Conservation (phyloP, 2,888 invertebrate species). For the Drosophila pseudotalamancana region DNA sequence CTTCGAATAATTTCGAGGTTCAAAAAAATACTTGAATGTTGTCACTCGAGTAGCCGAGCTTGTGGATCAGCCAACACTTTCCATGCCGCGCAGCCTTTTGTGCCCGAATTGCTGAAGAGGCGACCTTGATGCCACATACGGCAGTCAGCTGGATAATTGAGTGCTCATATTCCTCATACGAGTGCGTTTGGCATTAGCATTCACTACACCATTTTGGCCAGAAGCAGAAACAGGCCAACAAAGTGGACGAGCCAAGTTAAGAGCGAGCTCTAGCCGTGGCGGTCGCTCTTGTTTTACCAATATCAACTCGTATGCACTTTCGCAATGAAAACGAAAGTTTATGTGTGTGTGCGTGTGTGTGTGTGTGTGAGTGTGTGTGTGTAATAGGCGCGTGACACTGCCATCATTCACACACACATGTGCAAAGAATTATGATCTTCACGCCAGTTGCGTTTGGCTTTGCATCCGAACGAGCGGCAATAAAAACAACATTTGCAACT, state of each 20-base stretch:
- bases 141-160: constrained; percentile 32
- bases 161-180: constrained; percentile 15
- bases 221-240: constrained; percentile 53
- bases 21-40: constrained; percentile 27
- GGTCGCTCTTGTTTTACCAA: constrained; percentile 49
- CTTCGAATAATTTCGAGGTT: constrained; percentile 17
- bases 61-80: constrained; percentile 24
- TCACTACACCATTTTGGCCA: constrained; percentile 36
- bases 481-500: constrained; percentile 30
- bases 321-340: constrained; percentile 80
- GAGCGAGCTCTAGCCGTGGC: constrained; percentile 19
- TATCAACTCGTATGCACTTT: constrained; percentile 76
- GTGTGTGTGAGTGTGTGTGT: constrained; percentile 17
- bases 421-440: constrained; percentile 76
- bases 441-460: constrained; percentile 56
- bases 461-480: constrained; percentile 43
- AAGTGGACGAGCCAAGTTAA: constrained; percentile 41
- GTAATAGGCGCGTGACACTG: constrained; percentile 62
- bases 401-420: constrained; percentile 53
- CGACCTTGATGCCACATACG: constrained; percentile 46
- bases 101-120: constrained; percentile 24
- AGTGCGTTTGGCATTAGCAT: constrained; percentile 42
- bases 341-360: constrained; percentile 2
- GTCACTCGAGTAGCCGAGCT: constrained; percentile 33
- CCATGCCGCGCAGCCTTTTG: constrained; percentile 29